Evolutionary conservation across 2,113 vertebrate genomes (phyloP), one percentile per base, ranked within the genome.

Genomic region (Morone chrysops): DNA sequence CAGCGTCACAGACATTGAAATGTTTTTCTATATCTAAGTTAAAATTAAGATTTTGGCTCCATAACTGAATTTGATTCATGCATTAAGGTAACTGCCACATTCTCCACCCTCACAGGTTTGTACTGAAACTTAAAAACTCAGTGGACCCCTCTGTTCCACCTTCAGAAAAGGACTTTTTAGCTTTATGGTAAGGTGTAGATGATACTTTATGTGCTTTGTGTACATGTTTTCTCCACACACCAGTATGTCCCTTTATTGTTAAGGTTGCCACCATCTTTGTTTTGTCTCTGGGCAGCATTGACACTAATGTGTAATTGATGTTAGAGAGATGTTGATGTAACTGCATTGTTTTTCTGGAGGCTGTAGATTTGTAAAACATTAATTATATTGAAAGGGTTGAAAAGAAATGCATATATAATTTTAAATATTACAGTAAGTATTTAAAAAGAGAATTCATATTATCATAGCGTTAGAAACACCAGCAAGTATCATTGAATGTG

Each of bases 131-230:
- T 75, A 97, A 96, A 92, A 94, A 93, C 25, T 96, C 96, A 78
- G 77, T 77, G 0, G 96, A 97, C 31, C 70, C 93, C 16, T 93
- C 95, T 4, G 75, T 95, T 68, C 83, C 95, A 48, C 87, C 94
- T 51, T 89, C 95, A 9, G 97, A 97, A 85, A 97, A 96, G 84
- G 96, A 97, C 87, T 97, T 99, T 90, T 83, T 96, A 6, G 94
- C 96, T 72, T 94, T 99, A 90, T 99, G 96, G 97, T 99, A 83
- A 91, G 90, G 2, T 18, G 14, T n/a, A 48, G 13, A 31, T 9
- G 4, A 70, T 53, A 31, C 65, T 71, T 65, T 0, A 48, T 66
- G 57, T 61, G 20, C 25, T 16, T 6, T 67, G 31, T 31, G 31
- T 31, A 31, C 31, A 31, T 31, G 31, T 31, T 31, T 68, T 61